Conservation (phyloP, 2,797 vertebrate genomes). For the Trachops cirrhosus region DNA sequence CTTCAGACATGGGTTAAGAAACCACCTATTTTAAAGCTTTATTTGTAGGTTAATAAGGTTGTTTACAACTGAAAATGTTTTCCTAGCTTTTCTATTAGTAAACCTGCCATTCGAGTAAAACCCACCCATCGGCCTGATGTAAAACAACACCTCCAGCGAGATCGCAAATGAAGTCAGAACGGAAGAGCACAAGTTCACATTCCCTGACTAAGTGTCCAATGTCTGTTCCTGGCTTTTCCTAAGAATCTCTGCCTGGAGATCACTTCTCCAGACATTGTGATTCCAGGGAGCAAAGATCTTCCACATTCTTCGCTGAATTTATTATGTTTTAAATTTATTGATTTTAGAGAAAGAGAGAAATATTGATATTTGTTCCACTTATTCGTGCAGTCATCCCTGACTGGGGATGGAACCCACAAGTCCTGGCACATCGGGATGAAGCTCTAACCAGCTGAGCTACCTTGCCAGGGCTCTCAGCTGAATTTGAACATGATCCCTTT, state of each 20-base stretch:
- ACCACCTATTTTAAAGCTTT: neutral
- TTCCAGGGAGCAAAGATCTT: neutral
- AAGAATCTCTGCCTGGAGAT: slow-evolving; percentile 1
- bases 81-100: neutral
- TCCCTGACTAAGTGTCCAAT: neutral
- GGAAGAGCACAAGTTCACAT: neutral
- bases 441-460: neutral
- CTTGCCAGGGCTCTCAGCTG: neutral
- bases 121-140: neutral
- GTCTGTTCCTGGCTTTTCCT: slow-evolving; percentile 16
- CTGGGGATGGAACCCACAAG: neutral
- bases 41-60: neutral
- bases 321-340: neutral
- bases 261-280: slow-evolving; percentile 38
- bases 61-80: neutral
- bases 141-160: neutral
- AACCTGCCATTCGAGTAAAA: slow-evolving; percentile 17
- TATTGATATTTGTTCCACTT: neutral
- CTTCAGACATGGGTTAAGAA: neutral
- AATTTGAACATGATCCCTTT: neutral
- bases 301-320: neutral
- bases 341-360: neutral
- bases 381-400: neutral
- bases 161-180: neutral
- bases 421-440: neutral